Base-by-base conservation (phyloP, 2,113 vertebrate species). In the Megalops atlanticus region DNA sequence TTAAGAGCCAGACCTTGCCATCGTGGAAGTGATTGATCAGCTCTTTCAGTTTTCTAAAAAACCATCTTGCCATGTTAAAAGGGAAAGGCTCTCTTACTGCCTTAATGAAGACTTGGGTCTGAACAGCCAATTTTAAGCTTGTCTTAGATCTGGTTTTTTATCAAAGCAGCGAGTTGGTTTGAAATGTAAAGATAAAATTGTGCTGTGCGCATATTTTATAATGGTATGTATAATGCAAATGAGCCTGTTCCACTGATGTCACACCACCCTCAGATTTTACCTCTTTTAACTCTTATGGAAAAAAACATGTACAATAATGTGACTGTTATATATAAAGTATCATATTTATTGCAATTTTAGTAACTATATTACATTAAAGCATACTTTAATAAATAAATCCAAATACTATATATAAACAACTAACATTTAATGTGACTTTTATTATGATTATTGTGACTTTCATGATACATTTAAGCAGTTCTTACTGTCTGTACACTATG, bases 11-110 rank as follows among this genome's bases (percentile, higher is more conserved):
- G 89, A 90, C 90, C 90, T 47, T 86, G 81, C 82, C 82, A 89
- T 81, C 31, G 79, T 81, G 83, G 83, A 92, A 91, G 85, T 88
- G 84, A 92, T 88, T 91, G 86, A 92, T 92, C 89, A 92, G 91
- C 92, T 87, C 83, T 87, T 92, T 90, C 54, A 84, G 52, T 47
- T 83, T 73, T 83, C 84, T 41, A 41, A 31, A 58, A 83, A 82
- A 85, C 82, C n/a, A 47, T 76, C 86, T 14, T 12, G 54, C 74
- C 78, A 81, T 35, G 75, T 90, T 86, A 80, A 89, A 83, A 76
- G 7, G 49, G 54, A 75, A 72, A 76, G 72, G 82, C 84, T 73
- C 35, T 58, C 82, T 74, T 82, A 85, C 77, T 77, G 84, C 80
- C 83, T 87, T 88, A 47, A 73, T 87, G 74, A 73, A 81, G 75